These are phyloP conservation scores for Drosophila anomalata DNA, from an alignment of 2,888 invertebrate species.

Conservation along the genomic window DNA sequence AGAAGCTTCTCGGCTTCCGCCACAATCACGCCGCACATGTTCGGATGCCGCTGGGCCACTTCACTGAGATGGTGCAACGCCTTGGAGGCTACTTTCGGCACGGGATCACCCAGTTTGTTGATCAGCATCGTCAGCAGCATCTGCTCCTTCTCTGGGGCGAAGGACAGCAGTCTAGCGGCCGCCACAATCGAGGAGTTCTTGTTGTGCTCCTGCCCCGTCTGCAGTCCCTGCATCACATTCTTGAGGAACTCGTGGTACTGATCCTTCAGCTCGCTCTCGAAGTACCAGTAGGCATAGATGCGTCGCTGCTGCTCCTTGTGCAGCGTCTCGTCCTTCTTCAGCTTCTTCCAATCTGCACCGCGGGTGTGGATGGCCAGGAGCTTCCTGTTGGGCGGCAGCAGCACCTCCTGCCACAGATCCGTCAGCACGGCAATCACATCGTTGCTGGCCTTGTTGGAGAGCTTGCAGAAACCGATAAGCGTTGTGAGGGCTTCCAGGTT, in stretches of 20 bases:
- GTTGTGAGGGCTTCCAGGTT: slow-evolving; percentile 82
- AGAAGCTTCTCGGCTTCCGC: slow-evolving; percentile 95
- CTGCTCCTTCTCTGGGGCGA: slow-evolving; percentile 83
- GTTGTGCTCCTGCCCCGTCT: slow-evolving; percentile 82
- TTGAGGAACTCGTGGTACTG: slow-evolving; percentile 85
- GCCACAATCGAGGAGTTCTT: slow-evolving; percentile 80
- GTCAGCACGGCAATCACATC: slow-evolving; percentile 81
- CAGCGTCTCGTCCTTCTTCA: slow-evolving; percentile 74
- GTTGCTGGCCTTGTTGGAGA: slow-evolving; percentile 82
- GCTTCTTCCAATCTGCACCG: slow-evolving; percentile 82
- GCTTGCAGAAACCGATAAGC: slow-evolving; percentile 80
- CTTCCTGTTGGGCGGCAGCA: slow-evolving; percentile 82
- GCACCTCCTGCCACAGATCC: slow-evolving; percentile 82
- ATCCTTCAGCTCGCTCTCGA: slow-evolving; percentile 94
- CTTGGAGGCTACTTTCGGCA: slow-evolving; percentile 92
- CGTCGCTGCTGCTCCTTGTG: slow-evolving; percentile 87
- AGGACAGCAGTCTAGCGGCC: slow-evolving; percentile 77
- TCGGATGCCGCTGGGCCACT: slow-evolving; percentile 92
- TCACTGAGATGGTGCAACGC: slow-evolving; percentile 93
- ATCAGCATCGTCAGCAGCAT: slow-evolving; percentile 91
- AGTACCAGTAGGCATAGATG: slow-evolving; percentile 92
- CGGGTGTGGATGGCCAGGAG: slow-evolving; percentile 80
- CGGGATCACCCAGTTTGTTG: slow-evolving; percentile 98
- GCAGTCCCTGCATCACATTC: slow-evolving; percentile 82
- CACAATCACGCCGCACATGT: slow-evolving; percentile 95